Evolutionary conservation across 2,113 vertebrate genomes (phyloP).

Genomic region (Telmatochromis brichardi): DNA sequence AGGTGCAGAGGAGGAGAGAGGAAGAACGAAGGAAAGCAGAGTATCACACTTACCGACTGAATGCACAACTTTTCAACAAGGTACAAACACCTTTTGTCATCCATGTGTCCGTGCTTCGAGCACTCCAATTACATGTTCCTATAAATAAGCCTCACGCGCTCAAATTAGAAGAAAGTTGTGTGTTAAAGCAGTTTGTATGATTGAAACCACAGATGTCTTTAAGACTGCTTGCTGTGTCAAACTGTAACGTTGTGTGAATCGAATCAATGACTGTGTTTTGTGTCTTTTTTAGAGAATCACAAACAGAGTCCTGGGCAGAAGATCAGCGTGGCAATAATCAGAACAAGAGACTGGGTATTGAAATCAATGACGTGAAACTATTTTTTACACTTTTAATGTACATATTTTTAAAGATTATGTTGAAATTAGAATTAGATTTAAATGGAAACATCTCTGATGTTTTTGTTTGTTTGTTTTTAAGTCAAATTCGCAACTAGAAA

Average conservation of each 20-base stretch:
- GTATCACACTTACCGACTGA: conserved; percentile 77
- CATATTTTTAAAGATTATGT: neutral
- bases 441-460: neutral
- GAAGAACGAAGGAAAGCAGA: conserved; percentile 80
- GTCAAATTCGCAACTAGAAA: neutral
- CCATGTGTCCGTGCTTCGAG: neutral
- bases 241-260: neutral
- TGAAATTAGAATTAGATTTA: neutral
- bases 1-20: conserved; percentile 77
- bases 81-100: conserved; percentile 16
- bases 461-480: neutral
- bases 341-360: neutral
- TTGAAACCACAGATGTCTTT: neutral
- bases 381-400: neutral
- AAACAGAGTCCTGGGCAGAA: conserved; percentile 47
- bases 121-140: neutral
- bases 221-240: neutral
- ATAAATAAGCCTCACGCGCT: accelerated
- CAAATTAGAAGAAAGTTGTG: neutral
- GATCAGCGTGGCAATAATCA: conserved; percentile 46
- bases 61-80: conserved; percentile 83
- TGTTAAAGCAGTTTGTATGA: neutral
- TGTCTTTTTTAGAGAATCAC: conserved; percentile 58
- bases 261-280: neutral
- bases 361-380: neutral